Conservation (phyloP, 2,888 invertebrate genomes). For the Acleris holmiana region DNA sequence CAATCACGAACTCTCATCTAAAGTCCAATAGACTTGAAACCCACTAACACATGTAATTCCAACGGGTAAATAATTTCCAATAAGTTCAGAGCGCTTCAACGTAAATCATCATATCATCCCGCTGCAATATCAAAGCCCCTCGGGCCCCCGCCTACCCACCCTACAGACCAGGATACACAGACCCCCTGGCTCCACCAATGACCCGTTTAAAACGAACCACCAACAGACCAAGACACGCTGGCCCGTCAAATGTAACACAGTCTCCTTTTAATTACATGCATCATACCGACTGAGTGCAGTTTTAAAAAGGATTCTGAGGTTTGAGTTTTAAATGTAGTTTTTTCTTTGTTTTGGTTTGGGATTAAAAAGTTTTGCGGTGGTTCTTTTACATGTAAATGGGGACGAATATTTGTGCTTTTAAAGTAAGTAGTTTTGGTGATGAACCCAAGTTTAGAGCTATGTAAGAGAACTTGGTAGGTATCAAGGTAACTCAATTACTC, state of each 20-base stretch:
- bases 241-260: constrained; percentile 53
- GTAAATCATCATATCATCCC: constrained; percentile 56
- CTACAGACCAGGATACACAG: constrained; percentile 42
- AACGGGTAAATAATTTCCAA: constrained; percentile 31
- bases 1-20: not conserved
- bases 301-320: constrained; percentile 70
- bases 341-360: constrained; percentile 46
- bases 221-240: constrained; percentile 46
- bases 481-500: too few species aligned
- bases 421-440: not conserved
- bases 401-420: not conserved
- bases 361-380: constrained; percentile 34
- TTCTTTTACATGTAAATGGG: not conserved
- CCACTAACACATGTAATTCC: constrained; percentile 14
- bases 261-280: constrained; percentile 78
- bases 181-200: constrained; percentile 40
- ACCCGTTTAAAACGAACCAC: constrained; percentile 28
- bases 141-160: constrained; percentile 48
- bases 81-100: constrained; percentile 33
- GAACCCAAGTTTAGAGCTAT: too few species aligned
- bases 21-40: not conserved
- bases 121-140: constrained; percentile 64
- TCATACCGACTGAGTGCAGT: constrained; percentile 67
- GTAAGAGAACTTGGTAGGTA: too few species aligned
- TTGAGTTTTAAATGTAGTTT: constrained; percentile 51